A percentile compares a stretch with the other conserved stretches of the same genome.
These are phyloP conservation scores for Chalcosyrphus nemorum DNA, from an alignment of 2,888 invertebrate species.

Conservation along the genomic window DNA sequence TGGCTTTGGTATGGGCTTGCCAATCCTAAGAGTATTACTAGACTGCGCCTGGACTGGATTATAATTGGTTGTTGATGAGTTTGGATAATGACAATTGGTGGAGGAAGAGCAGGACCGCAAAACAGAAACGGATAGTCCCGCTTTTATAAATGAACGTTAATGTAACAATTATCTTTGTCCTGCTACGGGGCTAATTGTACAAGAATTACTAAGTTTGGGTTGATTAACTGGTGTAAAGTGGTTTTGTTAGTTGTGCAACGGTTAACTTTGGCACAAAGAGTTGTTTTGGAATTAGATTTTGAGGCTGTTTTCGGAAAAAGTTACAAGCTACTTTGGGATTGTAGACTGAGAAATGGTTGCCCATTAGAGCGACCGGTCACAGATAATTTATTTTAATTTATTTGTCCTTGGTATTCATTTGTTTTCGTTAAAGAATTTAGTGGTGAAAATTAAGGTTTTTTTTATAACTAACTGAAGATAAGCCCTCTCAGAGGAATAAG, in stretches of 20 bases:
- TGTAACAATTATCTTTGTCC: constrained; percentile 59
- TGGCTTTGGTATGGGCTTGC: too few relatives aligned
- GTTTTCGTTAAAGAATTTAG: too few relatives aligned
- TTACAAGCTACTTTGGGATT: neutral
- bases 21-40: constrained; percentile 13
- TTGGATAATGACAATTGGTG: constrained; percentile 63
- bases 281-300: constrained; percentile 9
- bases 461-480: too few relatives aligned
- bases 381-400: constrained; percentile 15
- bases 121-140: constrained; percentile 3
- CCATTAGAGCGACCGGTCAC: neutral
- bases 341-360: neutral
- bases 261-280: neutral
- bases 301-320: neutral
- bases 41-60: constrained; percentile 12
- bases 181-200: constrained; percentile 47
- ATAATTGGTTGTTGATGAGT: constrained; percentile 69
- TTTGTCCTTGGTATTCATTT: too few relatives aligned
- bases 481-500: too few relatives aligned
- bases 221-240: constrained; percentile 44
- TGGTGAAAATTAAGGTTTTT: too few relatives aligned
- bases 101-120: neutral
- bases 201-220: constrained; percentile 42
- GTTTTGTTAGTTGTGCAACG: neutral
- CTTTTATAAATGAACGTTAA: constrained; percentile 45